A percentile compares a stretch with the other conserved stretches of the same genome.
Conservation (phyloP, 1,140 invertebrate genomes). For the Copidosoma floridanum region DNA sequence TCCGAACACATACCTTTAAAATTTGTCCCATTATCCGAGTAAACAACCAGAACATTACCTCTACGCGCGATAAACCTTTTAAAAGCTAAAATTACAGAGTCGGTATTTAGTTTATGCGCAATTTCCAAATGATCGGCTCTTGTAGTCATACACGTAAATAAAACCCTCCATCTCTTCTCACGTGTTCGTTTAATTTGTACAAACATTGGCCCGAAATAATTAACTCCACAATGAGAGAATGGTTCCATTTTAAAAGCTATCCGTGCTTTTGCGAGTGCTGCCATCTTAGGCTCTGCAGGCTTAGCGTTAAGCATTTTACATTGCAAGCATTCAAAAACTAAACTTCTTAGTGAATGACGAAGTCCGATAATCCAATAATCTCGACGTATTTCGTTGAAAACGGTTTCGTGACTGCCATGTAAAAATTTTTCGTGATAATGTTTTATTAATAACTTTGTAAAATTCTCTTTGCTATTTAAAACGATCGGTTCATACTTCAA, state of each 20-base stretch:
- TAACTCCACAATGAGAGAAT: constrained; percentile 33
- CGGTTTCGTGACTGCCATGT: constrained; percentile 24
- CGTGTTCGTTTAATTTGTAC: constrained; percentile 27
- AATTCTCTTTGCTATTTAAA: not conserved
- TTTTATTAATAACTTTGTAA: constrained; percentile 8
- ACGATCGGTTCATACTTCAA: not conserved
- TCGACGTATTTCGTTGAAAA: constrained; percentile 28
- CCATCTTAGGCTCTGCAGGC: constrained; percentile 27
- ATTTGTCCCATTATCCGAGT: constrained; percentile 8
- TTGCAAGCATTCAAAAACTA: not conserved
- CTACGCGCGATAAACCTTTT: constrained; percentile 31
- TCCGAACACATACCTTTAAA: not conserved
- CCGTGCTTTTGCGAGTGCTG: constrained; percentile 22
- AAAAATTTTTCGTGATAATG: constrained; percentile 18
- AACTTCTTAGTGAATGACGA: constrained; percentile 12
- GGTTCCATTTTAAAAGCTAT: constrained; percentile 25
- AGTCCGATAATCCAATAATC: constrained; percentile 27
- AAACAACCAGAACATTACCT: not conserved
- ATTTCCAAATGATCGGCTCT: constrained; percentile 37
- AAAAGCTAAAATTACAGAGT: constrained; percentile 34
- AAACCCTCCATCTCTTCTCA: constrained; percentile 39
- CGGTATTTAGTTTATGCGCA: constrained; percentile 22
- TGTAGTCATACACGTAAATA: constrained; percentile 36
- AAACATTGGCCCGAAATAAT: constrained; percentile 39
- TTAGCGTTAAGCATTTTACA: not conserved